phyloP scores from a whole-genome alignment of 2,797 vertebrate species.

The Cercopithecus mitis region DNA sequence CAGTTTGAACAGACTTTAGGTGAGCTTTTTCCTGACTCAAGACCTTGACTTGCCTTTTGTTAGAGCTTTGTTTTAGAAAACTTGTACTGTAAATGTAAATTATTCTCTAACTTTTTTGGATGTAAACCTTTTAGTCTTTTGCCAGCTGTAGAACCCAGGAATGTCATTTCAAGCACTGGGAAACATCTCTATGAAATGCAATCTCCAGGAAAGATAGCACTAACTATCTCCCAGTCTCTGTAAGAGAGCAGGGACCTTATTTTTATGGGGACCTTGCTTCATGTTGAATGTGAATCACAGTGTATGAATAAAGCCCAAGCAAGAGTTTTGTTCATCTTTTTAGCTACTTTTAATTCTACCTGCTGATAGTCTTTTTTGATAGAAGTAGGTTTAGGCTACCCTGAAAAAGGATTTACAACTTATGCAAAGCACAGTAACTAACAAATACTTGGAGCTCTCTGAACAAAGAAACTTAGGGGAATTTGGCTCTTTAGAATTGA shows the following conservation, averaged over 20 bases:
- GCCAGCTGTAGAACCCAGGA: background rate
- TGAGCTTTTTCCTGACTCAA: background rate
- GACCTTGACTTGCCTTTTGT: background rate
- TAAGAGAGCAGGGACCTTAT: background rate
- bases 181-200: background rate
- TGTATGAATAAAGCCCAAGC: background rate
- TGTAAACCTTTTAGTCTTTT: background rate
- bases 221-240: background rate
- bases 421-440: conserved; percentile 34
- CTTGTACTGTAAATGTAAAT: background rate
- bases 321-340: background rate
- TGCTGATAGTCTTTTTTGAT: background rate
- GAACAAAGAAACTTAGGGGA: conserved; percentile 33
- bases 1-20: background rate
- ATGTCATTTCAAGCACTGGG: background rate
- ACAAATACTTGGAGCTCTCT: background rate
- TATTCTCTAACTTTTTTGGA: background rate
- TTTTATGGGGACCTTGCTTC: background rate
- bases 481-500: conserved; percentile 7
- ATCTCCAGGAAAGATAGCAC: background rate
- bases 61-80: background rate
- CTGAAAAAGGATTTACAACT: background rate
- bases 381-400: background rate
- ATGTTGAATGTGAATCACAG: accelerated
- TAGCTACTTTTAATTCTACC: conserved; percentile 24